Percentiles rank a stretch among this genome's conserved stretches.
Evolutionary conservation across 2,113 vertebrate species (phyloP).

Genomic region (Melanostigma gelatinosum): DNA sequence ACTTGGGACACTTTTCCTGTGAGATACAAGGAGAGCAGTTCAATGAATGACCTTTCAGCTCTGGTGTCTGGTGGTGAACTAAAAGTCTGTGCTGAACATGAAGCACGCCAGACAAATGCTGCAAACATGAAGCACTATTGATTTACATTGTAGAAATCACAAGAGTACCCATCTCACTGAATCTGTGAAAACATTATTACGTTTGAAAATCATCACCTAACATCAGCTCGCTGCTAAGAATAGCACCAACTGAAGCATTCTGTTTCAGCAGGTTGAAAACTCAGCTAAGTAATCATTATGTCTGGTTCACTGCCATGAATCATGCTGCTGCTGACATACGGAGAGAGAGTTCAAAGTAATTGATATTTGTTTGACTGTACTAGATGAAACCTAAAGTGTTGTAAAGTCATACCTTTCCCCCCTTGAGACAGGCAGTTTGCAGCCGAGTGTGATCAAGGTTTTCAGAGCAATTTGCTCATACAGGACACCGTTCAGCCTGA

Average conservation of each 20-base stretch:
- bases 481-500: conserved; percentile 45
- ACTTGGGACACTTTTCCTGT: conserved; percentile 39
- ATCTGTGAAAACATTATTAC: conserved; percentile 5
- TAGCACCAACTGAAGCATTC: conserved; percentile 34
- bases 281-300: conserved; percentile 42
- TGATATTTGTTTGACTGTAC: conserved; percentile 53
- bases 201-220: conserved; percentile 11
- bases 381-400: conserved; percentile 46
- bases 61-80: background rate
- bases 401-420: conserved; percentile 32
- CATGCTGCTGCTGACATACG: conserved; percentile 41
- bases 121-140: background rate
- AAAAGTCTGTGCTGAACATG: background rate
- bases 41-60: conserved; percentile 7
- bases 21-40: conserved; percentile 61
- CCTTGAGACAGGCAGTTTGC: conserved; percentile 7
- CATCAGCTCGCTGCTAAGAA: conserved; percentile 26
- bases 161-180: background rate
- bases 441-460: conserved; percentile 34
- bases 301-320: conserved; percentile 59
- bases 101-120: background rate
- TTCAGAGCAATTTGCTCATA: conserved; percentile 40
- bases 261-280: conserved; percentile 46
- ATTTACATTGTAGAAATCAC: background rate
- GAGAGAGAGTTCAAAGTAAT: conserved; percentile 37